Evolutionary conservation across 2,797 vertebrate genomes (phyloP).

Genomic region (Phyllotis vaccarum): DNA sequence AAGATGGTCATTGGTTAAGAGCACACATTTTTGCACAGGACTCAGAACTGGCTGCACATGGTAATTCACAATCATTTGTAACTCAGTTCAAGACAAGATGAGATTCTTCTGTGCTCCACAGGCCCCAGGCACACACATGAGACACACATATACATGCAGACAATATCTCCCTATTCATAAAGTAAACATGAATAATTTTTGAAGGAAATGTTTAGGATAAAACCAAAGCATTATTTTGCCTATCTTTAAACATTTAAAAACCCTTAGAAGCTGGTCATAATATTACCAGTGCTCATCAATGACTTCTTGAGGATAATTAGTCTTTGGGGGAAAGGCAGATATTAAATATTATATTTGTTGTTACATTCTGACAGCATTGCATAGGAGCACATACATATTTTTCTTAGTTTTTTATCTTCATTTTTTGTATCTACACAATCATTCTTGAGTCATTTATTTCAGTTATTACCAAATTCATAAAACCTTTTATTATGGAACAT

Average conservation of each 20-base stretch:
- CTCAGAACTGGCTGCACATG: not conserved
- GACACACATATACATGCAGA: not conserved
- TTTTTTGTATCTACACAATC: not conserved
- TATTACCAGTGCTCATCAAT: not conserved
- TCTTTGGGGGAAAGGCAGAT: not conserved
- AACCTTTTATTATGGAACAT: not conserved
- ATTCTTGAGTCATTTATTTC: not conserved
- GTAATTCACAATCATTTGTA: not conserved
- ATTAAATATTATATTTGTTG: not conserved
- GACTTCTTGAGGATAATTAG: not conserved
- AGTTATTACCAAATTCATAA: not conserved
- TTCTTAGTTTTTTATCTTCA: not conserved
- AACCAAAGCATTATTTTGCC: not conserved
- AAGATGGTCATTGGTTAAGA: not conserved
- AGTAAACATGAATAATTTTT: not conserved
- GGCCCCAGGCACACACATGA: not conserved
- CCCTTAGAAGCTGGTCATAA: not conserved
- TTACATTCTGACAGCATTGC: not conserved
- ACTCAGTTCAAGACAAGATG: not conserved
- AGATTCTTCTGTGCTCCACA: not conserved
- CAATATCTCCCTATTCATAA: not conserved
- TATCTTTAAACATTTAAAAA: not conserved
- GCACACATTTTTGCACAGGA: not conserved
- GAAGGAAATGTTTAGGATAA: not conserved
- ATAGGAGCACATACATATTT: accelerated